Evolutionary conservation across 2,797 vertebrate species (phyloP).

Genomic region (Saxicola maurus): DNA sequence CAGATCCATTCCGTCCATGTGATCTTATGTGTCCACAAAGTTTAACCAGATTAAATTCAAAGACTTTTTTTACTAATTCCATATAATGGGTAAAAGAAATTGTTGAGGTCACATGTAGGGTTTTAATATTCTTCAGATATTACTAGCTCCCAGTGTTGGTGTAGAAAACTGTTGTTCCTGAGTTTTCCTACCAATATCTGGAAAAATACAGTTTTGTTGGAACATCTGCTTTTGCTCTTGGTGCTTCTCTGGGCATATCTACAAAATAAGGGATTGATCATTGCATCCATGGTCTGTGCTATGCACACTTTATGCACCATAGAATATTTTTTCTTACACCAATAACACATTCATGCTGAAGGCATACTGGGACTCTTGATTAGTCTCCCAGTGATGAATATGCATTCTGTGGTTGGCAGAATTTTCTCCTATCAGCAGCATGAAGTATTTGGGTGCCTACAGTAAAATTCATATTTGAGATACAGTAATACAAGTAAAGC

Average conservation of each 20-base stretch:
- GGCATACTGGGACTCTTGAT: neutral
- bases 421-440: neutral
- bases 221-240: neutral
- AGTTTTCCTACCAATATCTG: neutral
- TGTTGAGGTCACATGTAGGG: neutral
- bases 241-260: neutral
- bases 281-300: neutral
- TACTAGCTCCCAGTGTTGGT: neutral
- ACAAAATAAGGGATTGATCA: neutral
- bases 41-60: neutral
- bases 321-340: neutral
- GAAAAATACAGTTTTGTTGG: neutral
- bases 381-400: neutral
- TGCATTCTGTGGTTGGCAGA: neutral
- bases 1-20: neutral
- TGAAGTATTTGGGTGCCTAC: neutral
- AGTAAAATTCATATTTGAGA: neutral
- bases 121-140: neutral
- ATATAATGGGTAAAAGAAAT: neutral
- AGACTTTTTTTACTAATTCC: neutral
- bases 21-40: neutral
- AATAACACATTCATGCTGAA: neutral
- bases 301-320: neutral
- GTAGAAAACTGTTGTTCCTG: neutral
- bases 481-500: neutral